Evolutionary conservation across 2,888 invertebrate species (phyloP).

Genomic region (Actias luna): DNA sequence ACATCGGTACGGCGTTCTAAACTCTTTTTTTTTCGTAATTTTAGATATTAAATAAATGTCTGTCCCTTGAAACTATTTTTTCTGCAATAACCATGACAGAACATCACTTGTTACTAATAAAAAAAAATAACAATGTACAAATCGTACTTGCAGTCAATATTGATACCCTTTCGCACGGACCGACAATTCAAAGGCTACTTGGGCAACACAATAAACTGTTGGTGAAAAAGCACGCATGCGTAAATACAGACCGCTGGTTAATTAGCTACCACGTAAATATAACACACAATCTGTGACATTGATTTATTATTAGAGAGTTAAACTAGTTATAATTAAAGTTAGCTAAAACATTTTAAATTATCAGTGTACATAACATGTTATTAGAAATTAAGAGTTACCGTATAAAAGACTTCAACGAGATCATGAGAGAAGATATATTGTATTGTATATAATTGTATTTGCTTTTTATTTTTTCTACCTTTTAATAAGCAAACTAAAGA

Average conservation of each 20-base stretch:
- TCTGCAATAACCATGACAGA: no score
- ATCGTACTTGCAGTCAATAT: not conserved
- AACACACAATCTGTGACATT: not conserved
- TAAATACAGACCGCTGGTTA: not conserved
- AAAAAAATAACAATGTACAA: no score
- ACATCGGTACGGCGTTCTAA: not conserved
- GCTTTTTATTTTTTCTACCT: no score
- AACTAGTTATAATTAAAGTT: not conserved
- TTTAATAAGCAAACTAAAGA: no score
- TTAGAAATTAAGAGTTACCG: not conserved
- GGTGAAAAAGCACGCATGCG: not conserved
- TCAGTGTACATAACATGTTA: not conserved
- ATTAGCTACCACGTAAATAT: not conserved
- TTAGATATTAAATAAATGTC: no score
- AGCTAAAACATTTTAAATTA: not conserved
- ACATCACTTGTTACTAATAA: no score
- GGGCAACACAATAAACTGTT: not conserved
- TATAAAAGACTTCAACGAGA: constrained; percentile 6
- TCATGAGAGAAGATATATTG: not conserved
- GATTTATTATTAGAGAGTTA: constrained; percentile 1
- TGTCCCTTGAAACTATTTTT: no score
- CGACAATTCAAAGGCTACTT: not conserved
- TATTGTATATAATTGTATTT: no score
- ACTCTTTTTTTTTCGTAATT: no score
- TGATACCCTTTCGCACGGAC: not conserved